phyloP scores from a whole-genome alignment of 2,888 invertebrate species.

The Synergus gifuensis region DNA sequence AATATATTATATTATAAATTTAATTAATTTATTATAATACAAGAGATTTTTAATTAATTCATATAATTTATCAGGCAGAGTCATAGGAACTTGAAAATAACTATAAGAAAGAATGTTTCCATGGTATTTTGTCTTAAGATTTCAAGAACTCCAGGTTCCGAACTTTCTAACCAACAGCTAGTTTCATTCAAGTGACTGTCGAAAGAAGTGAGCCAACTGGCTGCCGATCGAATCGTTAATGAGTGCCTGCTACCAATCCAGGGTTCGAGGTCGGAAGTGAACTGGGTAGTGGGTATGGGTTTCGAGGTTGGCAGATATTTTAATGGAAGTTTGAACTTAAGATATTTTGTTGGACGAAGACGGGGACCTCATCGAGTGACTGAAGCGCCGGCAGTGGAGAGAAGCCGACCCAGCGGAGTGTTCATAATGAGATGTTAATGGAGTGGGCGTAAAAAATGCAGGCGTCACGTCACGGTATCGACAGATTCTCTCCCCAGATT shows the following conservation, averaged over 20 bases:
- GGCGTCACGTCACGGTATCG: constrained; percentile 73
- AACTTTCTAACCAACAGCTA: background rate
- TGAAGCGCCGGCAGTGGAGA: constrained; percentile 46
- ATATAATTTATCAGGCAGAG: too few species aligned
- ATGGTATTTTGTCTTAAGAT: background rate
- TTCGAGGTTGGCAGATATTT: constrained; percentile 71
- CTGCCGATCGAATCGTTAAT: constrained; percentile 42
- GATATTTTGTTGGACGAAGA: constrained; percentile 68
- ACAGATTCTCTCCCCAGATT: constrained; percentile 63
- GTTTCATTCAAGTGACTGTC: background rate
- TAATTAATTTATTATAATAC: too few species aligned
- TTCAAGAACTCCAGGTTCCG: background rate
- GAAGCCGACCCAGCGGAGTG: constrained; percentile 67
- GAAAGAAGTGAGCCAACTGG: constrained; percentile 10
- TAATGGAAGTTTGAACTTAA: constrained; percentile 76
- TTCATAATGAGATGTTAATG: constrained; percentile 78
- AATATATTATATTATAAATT: too few species aligned
- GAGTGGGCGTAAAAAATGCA: constrained; percentile 73
- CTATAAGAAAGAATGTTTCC: background rate
- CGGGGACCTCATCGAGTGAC: constrained; percentile 47
- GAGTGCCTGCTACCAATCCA: background rate
- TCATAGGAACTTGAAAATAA: too few species aligned
- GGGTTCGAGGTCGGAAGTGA: constrained; percentile 8
- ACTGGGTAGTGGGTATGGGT: constrained; percentile 51
- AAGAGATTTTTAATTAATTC: too few species aligned